phyloP scores from a whole-genome alignment of 2,113 vertebrate species.

The Galeopterus variegatus region DNA sequence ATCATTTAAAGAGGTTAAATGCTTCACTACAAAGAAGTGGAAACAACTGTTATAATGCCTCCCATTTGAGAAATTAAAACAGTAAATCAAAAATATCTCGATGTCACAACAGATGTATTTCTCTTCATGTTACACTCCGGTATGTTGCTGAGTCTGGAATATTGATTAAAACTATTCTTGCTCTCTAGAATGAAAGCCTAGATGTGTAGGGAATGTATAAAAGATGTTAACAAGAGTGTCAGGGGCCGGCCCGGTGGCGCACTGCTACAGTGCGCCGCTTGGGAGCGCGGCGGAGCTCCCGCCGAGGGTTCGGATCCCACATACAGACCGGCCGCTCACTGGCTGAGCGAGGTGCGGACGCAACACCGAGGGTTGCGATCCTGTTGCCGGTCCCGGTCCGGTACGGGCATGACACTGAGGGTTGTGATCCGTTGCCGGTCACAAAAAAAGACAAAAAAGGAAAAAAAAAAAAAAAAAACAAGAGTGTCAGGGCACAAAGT shows the following conservation, averaged over 20 bases:
- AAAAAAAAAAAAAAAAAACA: no score
- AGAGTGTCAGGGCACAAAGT: background rate
- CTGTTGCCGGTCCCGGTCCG: no score
- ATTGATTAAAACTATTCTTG: background rate
- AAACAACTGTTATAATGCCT: background rate
- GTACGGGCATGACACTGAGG: no score
- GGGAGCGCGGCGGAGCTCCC: no score
- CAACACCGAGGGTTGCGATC: no score
- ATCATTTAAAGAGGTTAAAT: constrained; percentile 16
- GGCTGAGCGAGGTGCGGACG: no score
- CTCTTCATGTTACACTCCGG: background rate
- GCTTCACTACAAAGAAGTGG: background rate
- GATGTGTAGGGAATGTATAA: background rate
- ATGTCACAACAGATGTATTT: background rate
- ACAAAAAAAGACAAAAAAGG: no score
- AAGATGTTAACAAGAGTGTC: background rate
- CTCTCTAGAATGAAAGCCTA: background rate
- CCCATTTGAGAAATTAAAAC: constrained; percentile 44
- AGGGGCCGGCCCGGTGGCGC: no score
- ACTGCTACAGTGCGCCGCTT: no score
- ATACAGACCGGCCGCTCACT: no score
- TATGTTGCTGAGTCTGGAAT: background rate
- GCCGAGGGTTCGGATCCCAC: no score
- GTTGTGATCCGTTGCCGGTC: no score
- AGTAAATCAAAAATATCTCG: background rate